These are phyloP conservation scores for Neomicropteryx cornuta DNA, from an alignment of 1,140 invertebrate species.

Conservation along the genomic window DNA sequence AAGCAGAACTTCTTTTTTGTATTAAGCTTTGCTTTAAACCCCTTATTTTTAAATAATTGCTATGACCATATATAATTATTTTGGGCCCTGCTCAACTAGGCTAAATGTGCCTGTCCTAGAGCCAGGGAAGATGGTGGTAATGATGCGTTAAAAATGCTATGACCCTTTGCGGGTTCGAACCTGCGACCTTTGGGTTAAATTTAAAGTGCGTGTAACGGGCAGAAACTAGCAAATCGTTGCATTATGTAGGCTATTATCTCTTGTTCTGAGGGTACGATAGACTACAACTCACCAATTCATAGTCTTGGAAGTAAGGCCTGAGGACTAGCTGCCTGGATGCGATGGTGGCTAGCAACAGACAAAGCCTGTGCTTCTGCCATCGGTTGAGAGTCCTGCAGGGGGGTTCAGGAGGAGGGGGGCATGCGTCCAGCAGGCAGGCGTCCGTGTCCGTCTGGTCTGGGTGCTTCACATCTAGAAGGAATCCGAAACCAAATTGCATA, in stretches of 20 bases:
- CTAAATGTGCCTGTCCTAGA: too few species aligned
- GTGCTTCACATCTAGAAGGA: conserved; percentile 15
- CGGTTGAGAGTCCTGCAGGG: conserved; percentile 38
- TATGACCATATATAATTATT: too few species aligned
- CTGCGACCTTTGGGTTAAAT: too few species aligned
- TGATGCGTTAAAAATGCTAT: too few species aligned
- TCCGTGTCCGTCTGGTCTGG: conserved; percentile 23
- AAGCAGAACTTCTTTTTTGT: too few species aligned
- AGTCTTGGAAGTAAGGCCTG: conserved; percentile 63
- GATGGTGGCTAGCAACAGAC: conserved; percentile 54
- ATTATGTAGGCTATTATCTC: background rate
- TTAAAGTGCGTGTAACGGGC: background rate
- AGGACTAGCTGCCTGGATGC: conserved; percentile 47
- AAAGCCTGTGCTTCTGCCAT: conserved; percentile 47
- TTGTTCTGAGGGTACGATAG: background rate
- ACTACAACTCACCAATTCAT: conserved; percentile 45
- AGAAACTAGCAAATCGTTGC: background rate
- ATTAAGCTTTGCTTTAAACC: too few species aligned
- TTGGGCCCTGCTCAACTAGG: too few species aligned
- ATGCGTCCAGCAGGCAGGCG: conserved; percentile 38
- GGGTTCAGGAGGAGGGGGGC: conserved; percentile 26
- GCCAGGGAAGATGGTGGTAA: too few species aligned
- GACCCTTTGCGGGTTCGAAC: too few species aligned
- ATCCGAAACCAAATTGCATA: background rate
- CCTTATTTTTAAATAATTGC: too few species aligned